Base-by-base conservation (phyloP, 2,113 vertebrate genomes). In the Egretta garzetta region DNA sequence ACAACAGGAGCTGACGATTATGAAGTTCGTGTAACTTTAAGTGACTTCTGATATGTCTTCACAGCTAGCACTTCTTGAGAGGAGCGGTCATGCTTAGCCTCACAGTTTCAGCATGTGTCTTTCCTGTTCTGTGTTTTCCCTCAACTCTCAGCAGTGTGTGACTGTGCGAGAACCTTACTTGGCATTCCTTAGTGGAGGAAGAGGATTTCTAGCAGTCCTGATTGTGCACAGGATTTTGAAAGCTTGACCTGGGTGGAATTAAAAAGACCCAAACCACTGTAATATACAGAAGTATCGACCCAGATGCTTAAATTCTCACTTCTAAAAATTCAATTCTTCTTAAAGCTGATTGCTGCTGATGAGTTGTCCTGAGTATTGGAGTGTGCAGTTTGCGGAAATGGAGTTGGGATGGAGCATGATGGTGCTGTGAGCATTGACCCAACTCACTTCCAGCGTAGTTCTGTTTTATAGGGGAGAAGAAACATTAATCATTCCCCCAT, bases 61-160 rank as follows among this genome's bases (percentile, higher is more conserved):
- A 24, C 5, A 30, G 39, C 7, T 56, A 56, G 33, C 3, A 58
- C 23, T 55, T 33, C 32, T 39, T 30, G 32, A 53, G 30, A 80
- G 24, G 10, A 85, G n/a, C 30, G 28, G 41, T 53, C 23, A 10
- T 28, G 32, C 52, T 45, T 52, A 59, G 18, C 64, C 28, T 56
- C 4, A 17, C 2, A 12, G 10, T 35, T 72, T 64, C 77, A 37
- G 24, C 0, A 0, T 53, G 11, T 0, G 9, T 32, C 43, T 87
- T 49, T 89, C 26, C 23, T 55, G 2, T 67, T 79, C 22, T 39
- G 8, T 37, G 33, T 43, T 84, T 81, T 62, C 22, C 18, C 35
- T 74, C 32, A 35, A 9, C 30, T 82, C 43, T 19, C 47, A 82
- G 50, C 39, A 62, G 41, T 41, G 41, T 41, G 32, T 74, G 50